Conservation (phyloP, 2,797 vertebrate species). For the Artibeus jamaicensis region DNA sequence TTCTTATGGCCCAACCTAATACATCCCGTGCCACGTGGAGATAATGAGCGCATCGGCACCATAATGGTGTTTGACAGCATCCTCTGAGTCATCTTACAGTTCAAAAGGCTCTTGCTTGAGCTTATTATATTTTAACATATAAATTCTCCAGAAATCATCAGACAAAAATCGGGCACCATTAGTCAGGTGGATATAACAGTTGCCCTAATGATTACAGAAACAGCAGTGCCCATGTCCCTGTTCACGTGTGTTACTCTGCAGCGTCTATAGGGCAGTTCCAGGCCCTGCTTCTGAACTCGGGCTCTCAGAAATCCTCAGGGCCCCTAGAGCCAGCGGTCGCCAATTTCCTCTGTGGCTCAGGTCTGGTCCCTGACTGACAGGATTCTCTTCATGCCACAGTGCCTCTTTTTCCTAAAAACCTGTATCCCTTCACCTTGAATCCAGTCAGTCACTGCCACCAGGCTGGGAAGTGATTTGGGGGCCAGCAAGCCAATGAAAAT, state of each 20-base stretch:
- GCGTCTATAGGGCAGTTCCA: fast-evolving
- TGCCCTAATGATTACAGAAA: not conserved
- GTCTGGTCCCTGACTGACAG: not conserved
- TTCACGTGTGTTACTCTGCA: not conserved
- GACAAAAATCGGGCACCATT: not conserved
- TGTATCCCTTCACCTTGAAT: not conserved
- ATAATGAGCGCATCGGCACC: not conserved
- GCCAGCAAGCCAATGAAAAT: not conserved
- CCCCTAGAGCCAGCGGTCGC: not conserved
- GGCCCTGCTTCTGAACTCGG: not conserved
- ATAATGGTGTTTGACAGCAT: conserved; percentile 15
- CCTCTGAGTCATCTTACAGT: not conserved
- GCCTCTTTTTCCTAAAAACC: not conserved
- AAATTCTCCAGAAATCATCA: conserved; percentile 8
- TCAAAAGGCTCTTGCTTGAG: not conserved
- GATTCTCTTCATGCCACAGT: not conserved
- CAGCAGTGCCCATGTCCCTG: not conserved
- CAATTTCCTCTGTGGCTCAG: not conserved
- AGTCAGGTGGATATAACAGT: not conserved
- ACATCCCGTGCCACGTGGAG: not conserved
- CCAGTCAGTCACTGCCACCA: not conserved
- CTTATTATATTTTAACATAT: conserved; percentile 24
- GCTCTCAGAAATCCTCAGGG: not conserved
- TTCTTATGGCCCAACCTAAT: not conserved
- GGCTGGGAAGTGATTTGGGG: not conserved